Base-by-base conservation (phyloP, 1,140 invertebrate genomes). In the Medauroidea extradentata region DNA sequence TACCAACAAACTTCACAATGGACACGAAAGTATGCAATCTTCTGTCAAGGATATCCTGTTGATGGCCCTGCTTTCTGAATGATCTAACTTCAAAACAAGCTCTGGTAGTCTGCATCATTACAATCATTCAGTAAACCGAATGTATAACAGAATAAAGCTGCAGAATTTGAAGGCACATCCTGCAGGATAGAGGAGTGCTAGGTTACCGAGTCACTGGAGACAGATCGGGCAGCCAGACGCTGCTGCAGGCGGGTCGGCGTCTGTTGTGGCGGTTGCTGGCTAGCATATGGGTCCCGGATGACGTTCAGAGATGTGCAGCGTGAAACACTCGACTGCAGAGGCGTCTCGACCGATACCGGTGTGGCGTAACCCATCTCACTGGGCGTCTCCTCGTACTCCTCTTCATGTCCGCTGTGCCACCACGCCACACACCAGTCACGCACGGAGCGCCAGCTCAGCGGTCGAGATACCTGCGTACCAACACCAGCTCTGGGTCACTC, bases 331-430 rank as follows among this genome's bases (percentile, higher is more conserved):
- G 88, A 86, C 71, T 57, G 86, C 54, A 93, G 78, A 42, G 90
- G 90, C 54, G 91, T 94, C 71, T 94, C 92, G 21, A 87, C 84
- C 8, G 90, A 93, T 21, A 91, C 83, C 8, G 91, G 90, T 29
- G 91, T 94, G n/a, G 87, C 87, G 71, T 85, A 89, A 14, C 84
- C 85, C 67, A 84, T 83, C 61, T 85, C 85, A 13, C 78, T 89
- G 75, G 78, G 86, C 76, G 64, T 80, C 27, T 81, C 81, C 1
- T 82, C 82, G 24, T 79, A 75, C 41, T 83, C 85, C 42, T 87
- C 83, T 46, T 90, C 88, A 25, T 87, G 78, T 0, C 89, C 89
- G 19, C 88, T 90, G 69, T 90, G 88, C 88, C 88, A 91, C 89
- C 88, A 91, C 62, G 88, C 88, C 29, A 90, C 81, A 72, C 89